phyloP scores from a whole-genome alignment of 2,888 invertebrate genomes.

The Elysia crispata region DNA sequence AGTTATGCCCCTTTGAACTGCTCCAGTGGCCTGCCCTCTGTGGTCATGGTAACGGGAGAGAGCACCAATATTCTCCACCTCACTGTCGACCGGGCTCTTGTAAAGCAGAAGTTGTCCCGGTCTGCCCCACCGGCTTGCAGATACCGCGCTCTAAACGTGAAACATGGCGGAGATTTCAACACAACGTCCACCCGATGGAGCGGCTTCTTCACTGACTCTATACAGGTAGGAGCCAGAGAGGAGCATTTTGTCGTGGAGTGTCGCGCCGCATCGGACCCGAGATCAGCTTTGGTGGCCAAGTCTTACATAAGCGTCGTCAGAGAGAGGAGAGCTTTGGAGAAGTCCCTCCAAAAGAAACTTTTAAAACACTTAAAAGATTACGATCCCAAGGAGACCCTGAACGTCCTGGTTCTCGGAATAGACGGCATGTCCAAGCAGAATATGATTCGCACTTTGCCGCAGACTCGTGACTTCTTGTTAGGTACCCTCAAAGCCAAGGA shows the following conservation, averaged over 20 bases:
- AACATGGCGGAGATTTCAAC: conserved; percentile 5
- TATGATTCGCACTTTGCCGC: conserved; percentile 21
- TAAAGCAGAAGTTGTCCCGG: no score
- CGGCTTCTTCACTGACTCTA: conserved; percentile 1
- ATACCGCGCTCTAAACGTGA: neutral
- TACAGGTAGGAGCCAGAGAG: neutral
- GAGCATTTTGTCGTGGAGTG: conserved; percentile 35
- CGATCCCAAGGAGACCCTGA: conserved; percentile 23
- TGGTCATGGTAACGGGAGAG: no score
- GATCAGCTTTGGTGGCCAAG: neutral
- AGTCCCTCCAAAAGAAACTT: neutral
- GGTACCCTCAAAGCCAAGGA: neutral
- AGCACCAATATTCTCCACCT: no score
- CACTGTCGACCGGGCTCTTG: no score
- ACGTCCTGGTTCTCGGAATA: conserved; percentile 33
- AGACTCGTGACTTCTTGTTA: conserved; percentile 27
- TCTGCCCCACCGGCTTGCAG: neutral
- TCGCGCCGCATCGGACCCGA: neutral
- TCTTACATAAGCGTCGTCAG: conserved; percentile 29
- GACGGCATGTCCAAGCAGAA: conserved; percentile 41
- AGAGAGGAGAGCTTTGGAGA: neutral
- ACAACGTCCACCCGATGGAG: neutral
- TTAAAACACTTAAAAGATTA: neutral
- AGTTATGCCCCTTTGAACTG: no score
- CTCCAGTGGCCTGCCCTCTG: no score